Evolutionary conservation across 2,888 invertebrate species (phyloP), one percentile per base, ranked within the genome.

Genomic region (Eristalis pertinax): DNA sequence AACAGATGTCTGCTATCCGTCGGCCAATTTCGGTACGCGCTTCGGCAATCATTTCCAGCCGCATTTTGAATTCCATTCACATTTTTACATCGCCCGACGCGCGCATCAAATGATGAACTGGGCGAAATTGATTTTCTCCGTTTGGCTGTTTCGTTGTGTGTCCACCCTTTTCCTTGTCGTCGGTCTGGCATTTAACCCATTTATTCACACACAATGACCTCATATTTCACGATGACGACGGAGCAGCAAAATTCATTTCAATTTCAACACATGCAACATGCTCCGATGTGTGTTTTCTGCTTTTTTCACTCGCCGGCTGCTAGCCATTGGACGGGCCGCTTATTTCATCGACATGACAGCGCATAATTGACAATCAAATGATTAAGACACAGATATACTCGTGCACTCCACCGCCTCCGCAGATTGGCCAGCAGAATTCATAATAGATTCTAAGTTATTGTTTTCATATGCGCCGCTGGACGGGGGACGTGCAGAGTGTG

Each of bases 171-270:
- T 29, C 4, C 4, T 29, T 2, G 29, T 29, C 29, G 29, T 29
- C 5, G 4, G 85, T 82, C 85, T 82, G 82, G 69, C 74, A 74
- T 65, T 75, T 78, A 78, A 86, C 85, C 85, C 64, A 85, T 68
- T n/a, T 43, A 73, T 82, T 64, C 74, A 77, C 73, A 77, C 73
- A 38, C 38, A 67, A 67, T 86, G 85, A 86, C 74, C 85, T 86
- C 85, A 86, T 77, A 74, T 56, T 56, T 62, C 43, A 56, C 22
- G 10, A 24, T 60, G 29, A 69, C 56, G 50, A 73, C 24, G 26
- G 62, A 24, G 38, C 35, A 22, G 15, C n/a, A 22, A 41, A n/a
- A 13, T 77, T 62, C 67, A 77, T 65, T 76, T 81, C 35, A 69
- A 77, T 85, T 85, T 81, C 64, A 74, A 32, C 69, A 85, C 67